A percentile compares a stretch with the other conserved stretches of the same genome.
Conservation (phyloP, 1,140 invertebrate species). For the Thereuonema tuberculata region DNA sequence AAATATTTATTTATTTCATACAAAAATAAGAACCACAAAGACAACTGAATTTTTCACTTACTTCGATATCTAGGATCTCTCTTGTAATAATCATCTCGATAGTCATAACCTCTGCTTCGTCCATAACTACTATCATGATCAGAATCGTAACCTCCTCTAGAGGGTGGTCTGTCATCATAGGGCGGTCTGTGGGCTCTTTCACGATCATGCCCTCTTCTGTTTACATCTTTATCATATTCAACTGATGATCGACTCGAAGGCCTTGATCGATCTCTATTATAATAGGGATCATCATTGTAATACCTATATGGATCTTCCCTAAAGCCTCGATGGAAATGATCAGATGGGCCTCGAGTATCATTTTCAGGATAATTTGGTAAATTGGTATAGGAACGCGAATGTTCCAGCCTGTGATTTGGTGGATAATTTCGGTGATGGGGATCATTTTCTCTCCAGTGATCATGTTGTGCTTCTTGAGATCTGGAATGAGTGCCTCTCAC, state of each 20-base stretch:
- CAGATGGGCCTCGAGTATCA: no score
- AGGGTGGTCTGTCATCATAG: not conserved
- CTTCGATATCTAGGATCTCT: constrained; percentile 8
- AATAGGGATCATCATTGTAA: constrained; percentile 10
- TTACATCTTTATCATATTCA: constrained; percentile 13
- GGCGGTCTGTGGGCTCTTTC: not conserved
- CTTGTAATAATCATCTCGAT: not conserved
- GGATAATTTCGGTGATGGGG: no score
- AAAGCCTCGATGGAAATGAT: no score
- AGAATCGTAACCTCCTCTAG: constrained; percentile 5
- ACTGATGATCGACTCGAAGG: constrained; percentile 26
- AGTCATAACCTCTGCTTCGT: not conserved
- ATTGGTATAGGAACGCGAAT: no score
- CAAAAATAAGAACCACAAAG: no score
- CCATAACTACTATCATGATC: constrained; percentile 1
- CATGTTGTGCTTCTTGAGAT: not conserved
- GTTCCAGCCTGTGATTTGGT: no score
- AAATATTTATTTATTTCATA: no score
- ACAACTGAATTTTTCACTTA: no score
- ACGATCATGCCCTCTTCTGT: not conserved
- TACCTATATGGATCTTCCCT: not conserved
- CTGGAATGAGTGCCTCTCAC: not conserved
- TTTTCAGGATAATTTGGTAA: no score
- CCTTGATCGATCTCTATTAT: constrained; percentile 22
- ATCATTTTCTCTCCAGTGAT: no score